Conservation (phyloP, 2,888 invertebrate genomes). For the Sinodicranocentrus sp. region DNA sequence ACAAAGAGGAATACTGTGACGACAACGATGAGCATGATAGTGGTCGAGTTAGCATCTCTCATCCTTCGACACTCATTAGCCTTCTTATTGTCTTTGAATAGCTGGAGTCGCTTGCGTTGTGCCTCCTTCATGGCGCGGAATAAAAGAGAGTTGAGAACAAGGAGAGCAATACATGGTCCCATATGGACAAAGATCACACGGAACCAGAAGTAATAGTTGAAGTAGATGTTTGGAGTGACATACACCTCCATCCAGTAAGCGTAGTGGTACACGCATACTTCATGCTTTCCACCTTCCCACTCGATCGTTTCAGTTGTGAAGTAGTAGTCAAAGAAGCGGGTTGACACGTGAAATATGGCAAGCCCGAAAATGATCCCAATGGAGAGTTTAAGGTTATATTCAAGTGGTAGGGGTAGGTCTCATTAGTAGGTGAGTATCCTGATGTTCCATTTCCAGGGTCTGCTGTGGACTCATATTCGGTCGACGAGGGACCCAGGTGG, state of each 20-base stretch:
- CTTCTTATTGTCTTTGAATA: constrained; percentile 85
- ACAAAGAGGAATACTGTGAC: constrained; percentile 90
- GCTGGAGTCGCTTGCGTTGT: constrained; percentile 86
- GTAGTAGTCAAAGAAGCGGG: constrained; percentile 88
- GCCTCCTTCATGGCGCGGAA: constrained; percentile 92
- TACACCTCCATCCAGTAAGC: constrained; percentile 86
- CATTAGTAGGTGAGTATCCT: neutral
- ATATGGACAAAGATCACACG: constrained; percentile 95
- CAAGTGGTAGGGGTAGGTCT: constrained; percentile 78
- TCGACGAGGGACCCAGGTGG: constrained; percentile 11
- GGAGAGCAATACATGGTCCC: constrained; percentile 92
- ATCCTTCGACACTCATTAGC: constrained; percentile 89
- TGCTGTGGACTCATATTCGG: neutral
- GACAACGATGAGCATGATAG: constrained; percentile 91
- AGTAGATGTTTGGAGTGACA: constrained; percentile 87
- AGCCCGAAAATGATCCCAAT: constrained; percentile 83
- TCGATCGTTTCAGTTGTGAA: constrained; percentile 83
- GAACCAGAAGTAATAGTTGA: constrained; percentile 89
- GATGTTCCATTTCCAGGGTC: constrained; percentile 18
- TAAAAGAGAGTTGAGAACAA: constrained; percentile 91
- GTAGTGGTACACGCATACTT: constrained; percentile 77
- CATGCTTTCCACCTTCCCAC: constrained; percentile 83
- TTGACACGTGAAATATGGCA: constrained; percentile 90
- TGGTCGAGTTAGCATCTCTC: constrained; percentile 90
- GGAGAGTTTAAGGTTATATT: constrained; percentile 85